Evolutionary conservation across 2,888 invertebrate genomes (phyloP).

Genomic region (Acronicta aceris): DNA sequence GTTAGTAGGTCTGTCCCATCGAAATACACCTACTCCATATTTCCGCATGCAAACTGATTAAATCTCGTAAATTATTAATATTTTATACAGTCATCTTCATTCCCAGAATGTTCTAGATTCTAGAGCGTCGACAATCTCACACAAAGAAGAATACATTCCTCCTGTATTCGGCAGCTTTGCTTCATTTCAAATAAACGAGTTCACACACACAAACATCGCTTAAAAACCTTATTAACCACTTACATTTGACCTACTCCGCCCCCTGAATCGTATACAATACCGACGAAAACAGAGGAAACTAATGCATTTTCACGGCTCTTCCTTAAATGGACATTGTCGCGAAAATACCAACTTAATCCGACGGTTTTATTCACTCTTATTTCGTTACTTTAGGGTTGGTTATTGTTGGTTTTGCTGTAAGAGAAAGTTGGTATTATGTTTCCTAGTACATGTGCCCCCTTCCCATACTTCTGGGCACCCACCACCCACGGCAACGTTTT

Average conservation of each 20-base stretch:
- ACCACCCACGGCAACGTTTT: constrained; percentile 77
- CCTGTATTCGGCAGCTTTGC: constrained; percentile 64
- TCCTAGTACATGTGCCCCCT: constrained; percentile 58
- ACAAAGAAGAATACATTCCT: constrained; percentile 56
- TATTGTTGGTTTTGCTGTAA: constrained; percentile 40
- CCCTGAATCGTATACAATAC: constrained; percentile 42
- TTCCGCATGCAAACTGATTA: too few relatives aligned
- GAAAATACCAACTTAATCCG: constrained; percentile 44
- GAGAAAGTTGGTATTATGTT: constrained; percentile 44
- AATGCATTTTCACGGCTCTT: constrained; percentile 74
- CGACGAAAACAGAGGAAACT: constrained; percentile 57
- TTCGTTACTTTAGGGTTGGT: constrained; percentile 45
- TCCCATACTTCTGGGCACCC: constrained; percentile 54
- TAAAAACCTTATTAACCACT: constrained; percentile 66
- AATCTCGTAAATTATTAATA: constrained; percentile 6
- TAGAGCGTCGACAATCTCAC: constrained; percentile 42
- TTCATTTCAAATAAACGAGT: constrained; percentile 71
- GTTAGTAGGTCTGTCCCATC: too few relatives aligned
- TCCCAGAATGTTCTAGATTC: constrained; percentile 30
- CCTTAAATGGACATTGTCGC: constrained; percentile 70
- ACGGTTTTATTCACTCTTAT: constrained; percentile 15
- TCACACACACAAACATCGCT: constrained; percentile 59
- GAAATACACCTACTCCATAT: too few relatives aligned
- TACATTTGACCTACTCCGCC: constrained; percentile 56
- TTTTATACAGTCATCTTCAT: constrained; percentile 20